phyloP scores from a whole-genome alignment of 2,113 vertebrate genomes.

The Grus americana region DNA sequence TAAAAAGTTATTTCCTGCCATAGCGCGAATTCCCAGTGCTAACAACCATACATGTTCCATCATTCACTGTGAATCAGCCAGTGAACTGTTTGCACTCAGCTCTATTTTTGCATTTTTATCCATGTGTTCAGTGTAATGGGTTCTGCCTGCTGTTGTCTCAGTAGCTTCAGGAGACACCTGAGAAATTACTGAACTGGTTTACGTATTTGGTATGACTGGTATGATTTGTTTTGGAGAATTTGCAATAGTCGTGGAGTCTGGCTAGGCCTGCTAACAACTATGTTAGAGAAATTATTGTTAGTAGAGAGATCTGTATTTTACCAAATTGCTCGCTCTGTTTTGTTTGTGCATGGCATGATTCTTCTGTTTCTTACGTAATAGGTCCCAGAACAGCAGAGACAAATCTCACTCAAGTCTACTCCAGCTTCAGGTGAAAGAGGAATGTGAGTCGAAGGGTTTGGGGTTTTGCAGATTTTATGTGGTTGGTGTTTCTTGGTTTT shows the following conservation, averaged over 20 bases:
- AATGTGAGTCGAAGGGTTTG: conserved; percentile 79
- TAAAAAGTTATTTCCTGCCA: not conserved
- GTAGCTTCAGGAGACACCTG: not conserved
- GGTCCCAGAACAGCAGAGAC: conserved; percentile 93
- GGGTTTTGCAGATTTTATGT: not conserved
- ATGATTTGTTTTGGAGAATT: not conserved
- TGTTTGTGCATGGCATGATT: fast-evolving
- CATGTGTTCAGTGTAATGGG: fast-evolving
- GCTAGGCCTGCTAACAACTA: not conserved
- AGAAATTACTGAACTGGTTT: not conserved
- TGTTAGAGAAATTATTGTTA: not conserved
- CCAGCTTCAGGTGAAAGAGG: conserved; percentile 90
- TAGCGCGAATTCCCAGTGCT: not conserved
- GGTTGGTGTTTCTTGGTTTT: not conserved
- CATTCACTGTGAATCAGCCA: not conserved
- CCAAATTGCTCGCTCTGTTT: not conserved
- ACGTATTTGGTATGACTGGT: not conserved
- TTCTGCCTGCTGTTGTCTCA: not conserved
- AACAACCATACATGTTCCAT: not conserved
- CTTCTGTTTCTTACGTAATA: conserved; percentile 50
- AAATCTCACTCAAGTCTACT: conserved; percentile 92
- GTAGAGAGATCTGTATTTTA: not conserved
- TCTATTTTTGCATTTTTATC: not conserved
- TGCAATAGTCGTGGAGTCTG: not conserved
- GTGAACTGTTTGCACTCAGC: not conserved